Evolutionary conservation across 2,113 vertebrate genomes (phyloP), one percentile per base, ranked within the genome.

Genomic region (Mola mola): DNA sequence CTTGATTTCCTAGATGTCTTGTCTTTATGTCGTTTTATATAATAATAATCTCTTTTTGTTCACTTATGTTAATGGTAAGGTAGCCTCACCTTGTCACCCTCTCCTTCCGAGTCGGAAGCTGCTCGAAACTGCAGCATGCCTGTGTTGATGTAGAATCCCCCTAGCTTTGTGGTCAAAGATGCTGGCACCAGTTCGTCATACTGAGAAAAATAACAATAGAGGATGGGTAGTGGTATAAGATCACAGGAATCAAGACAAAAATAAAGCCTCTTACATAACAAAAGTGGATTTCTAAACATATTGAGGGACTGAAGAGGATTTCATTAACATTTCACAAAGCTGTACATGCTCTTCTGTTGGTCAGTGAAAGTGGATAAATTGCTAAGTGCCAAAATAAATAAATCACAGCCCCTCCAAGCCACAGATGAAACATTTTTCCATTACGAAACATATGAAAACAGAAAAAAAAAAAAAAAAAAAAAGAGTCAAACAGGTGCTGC

Each of bases 91-190:
- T 93, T 95, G 66, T 87, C 92, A 40, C 94, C 95, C 28, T 97
- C 96, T 58, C 94, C 94, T 78, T 98, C 97, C 0, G 96, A 95
- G 41, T 98, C 96, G 0, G 96, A 98, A 43, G 96, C 92, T 1
- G 95, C 94, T 48, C 96, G 94, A 88, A 99, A 99, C 85, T 98
- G 96, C 82, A 98, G 84, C 1, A 95, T 98, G 44, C 97, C 97
- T 2, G 96, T 97, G 87, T 99, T 99, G 87, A 99, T 96, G 82
- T 99, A 99, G 91, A 99, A 99, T 5, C 96, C 97, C 69, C 97
- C 97, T 11, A 97, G 95, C 87, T 98, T 99, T 61, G 96, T 98
- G 87, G 94, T 95, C 81, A 98, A 86, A 56, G 96, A 97, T 24
- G 96, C 96, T 36, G 96, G 97, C 77, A 99, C 97, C 89, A 99